phyloP scores from a whole-genome alignment of 2,888 invertebrate genomes.

The Pseudolycoriella hygida region DNA sequence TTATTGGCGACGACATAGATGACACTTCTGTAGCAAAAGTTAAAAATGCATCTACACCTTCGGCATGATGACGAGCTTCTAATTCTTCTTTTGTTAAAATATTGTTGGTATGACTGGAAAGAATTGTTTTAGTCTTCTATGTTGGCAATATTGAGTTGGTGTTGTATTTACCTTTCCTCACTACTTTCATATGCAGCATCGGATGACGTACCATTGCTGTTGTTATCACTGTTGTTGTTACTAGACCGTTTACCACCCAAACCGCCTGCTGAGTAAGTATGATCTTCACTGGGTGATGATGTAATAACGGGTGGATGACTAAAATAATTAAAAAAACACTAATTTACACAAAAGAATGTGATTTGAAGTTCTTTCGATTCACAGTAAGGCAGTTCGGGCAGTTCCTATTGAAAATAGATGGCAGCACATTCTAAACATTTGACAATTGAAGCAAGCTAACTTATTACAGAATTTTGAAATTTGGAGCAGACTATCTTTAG shows the following conservation, averaged over 20 bases:
- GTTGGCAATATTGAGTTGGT: no score
- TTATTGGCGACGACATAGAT: conserved; percentile 20
- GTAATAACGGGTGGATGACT: conserved; percentile 47
- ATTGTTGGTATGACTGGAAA: conserved; percentile 18
- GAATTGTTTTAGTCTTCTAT: no score
- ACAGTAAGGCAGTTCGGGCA: no score
- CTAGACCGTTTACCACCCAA: conserved; percentile 10
- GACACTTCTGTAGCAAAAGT: conserved; percentile 50
- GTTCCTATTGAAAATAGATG: no score
- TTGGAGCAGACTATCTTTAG: no score
- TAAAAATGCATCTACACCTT: conserved; percentile 61
- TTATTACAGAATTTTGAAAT: no score
- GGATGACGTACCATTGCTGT: conserved; percentile 30
- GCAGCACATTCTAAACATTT: no score
- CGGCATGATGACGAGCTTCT: conserved; percentile 53
- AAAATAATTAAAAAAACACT: conserved; percentile 7
- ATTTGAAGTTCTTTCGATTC: no score
- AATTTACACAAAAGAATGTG: no score
- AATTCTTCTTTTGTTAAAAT: conserved; percentile 31
- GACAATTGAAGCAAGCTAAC: no score
- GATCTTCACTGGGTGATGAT: conserved; percentile 80
- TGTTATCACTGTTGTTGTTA: conserved; percentile 19
- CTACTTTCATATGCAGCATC: conserved; percentile 40
- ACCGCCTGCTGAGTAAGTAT: conserved; percentile 64
- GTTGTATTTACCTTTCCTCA: conserved; percentile 38